Conservation (phyloP, 2,888 invertebrate genomes). For the Acrocyrtus sp. region DNA sequence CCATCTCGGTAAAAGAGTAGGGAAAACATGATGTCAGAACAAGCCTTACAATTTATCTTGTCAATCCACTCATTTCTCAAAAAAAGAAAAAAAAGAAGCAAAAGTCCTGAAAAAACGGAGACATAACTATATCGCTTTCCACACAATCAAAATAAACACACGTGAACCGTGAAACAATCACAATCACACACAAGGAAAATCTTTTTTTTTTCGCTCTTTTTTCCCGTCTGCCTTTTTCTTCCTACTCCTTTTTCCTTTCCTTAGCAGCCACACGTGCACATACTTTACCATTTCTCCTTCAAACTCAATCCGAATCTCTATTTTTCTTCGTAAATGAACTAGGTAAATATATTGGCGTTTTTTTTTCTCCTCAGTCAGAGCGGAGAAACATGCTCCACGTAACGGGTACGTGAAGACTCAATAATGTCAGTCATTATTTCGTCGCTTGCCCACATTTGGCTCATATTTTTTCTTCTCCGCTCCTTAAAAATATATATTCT, state of each 20-base stretch:
- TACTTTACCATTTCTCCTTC: neutral
- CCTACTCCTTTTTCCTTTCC: neutral
- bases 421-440: slow-evolving; percentile 37
- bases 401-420: slow-evolving; percentile 14
- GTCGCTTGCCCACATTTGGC: slow-evolving; percentile 30
- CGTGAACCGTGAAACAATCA: neutral
- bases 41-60: slow-evolving; percentile 32
- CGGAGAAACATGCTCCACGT: neutral
- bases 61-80: slow-evolving; percentile 31
- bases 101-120: neutral
- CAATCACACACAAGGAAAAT: neutral
- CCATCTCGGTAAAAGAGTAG: neutral
- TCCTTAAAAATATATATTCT: neutral
- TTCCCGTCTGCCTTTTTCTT: neutral
- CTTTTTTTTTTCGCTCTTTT: neutral
- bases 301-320: neutral
- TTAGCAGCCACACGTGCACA: neutral
- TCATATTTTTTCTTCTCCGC: neutral
- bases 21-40: slow-evolving; percentile 30
- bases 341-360: neutral
- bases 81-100: neutral
- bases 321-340: slow-evolving; percentile 13
- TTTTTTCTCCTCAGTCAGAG: neutral
- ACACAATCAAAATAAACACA: neutral
- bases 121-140: neutral